Percentiles rank a stretch among this genome's conserved stretches.
Evolutionary conservation across 2,888 invertebrate genomes (phyloP).

Genomic region (Metalampra italica): DNA sequence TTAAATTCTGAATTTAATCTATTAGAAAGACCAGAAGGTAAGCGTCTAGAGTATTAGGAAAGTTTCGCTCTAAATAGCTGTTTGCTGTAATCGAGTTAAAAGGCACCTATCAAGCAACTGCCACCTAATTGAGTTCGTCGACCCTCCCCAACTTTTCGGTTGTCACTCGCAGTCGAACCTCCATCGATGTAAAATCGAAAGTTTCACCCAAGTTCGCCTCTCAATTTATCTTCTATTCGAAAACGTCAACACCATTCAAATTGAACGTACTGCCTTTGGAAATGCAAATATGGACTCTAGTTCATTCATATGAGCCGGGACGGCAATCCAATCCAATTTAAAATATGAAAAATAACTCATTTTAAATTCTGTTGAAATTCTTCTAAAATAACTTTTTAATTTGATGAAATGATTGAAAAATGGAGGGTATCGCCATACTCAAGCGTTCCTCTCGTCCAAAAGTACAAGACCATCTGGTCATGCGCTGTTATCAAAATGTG

Average conservation of each 20-base stretch:
- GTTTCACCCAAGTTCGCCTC: constrained; percentile 24
- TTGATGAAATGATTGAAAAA: too few species aligned
- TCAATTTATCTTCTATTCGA: constrained; percentile 23
- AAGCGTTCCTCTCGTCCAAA: too few species aligned
- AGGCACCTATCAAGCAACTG: background rate
- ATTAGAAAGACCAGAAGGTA: too few species aligned
- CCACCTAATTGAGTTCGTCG: constrained; percentile 2
- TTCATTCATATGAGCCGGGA: background rate
- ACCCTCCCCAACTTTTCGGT: constrained; percentile 12
- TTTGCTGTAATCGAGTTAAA: background rate
- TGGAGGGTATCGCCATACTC: too few species aligned
- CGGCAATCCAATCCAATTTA: background rate
- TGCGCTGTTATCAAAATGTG: too few species aligned
- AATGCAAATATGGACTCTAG: background rate
- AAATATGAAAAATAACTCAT: too few species aligned
- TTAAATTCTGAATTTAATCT: too few species aligned
- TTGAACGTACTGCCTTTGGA: constrained; percentile 15
- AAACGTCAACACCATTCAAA: constrained; percentile 31
- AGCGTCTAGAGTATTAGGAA: too few species aligned
- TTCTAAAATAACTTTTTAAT: too few species aligned
- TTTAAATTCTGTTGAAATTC: too few species aligned
- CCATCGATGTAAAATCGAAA: constrained; percentile 24
- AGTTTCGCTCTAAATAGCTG: background rate
- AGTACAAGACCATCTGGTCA: too few species aligned
- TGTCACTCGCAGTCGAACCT: constrained; percentile 26